Evolutionary conservation across 1,140 invertebrate genomes (phyloP).

Genomic region (Trichonephila inaurata): DNA sequence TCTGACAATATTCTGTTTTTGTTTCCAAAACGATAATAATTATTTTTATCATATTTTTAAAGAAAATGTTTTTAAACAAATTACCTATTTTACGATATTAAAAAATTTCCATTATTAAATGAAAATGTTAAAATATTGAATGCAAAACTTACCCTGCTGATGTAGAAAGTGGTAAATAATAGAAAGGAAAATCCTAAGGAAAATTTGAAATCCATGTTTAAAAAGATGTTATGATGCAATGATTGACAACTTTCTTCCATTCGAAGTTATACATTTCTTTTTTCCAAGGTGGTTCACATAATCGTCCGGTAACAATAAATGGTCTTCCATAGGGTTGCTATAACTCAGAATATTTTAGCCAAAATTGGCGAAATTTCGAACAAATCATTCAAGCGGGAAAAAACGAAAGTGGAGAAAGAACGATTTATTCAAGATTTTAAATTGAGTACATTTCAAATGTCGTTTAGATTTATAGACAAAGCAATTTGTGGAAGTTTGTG

Average conservation of each 20-base stretch:
- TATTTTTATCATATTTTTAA: too few relatives aligned
- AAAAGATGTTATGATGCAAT: not conserved
- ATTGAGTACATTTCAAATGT: too few relatives aligned
- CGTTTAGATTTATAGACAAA: too few relatives aligned
- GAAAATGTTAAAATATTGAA: not conserved
- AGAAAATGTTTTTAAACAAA: too few relatives aligned
- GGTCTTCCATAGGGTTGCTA: not conserved
- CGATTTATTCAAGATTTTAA: too few relatives aligned
- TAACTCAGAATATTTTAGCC: not conserved
- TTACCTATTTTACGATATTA: too few relatives aligned
- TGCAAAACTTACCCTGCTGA: not conserved
- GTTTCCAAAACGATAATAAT: too few relatives aligned
- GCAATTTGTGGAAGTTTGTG: too few relatives aligned
- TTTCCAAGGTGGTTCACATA: not conserved
- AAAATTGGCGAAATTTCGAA: not conserved
- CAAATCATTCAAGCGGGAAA: too few relatives aligned
- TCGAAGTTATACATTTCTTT: not conserved
- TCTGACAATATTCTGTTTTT: too few relatives aligned
- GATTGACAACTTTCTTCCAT: slow-evolving; percentile 3
- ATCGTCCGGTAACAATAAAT: not conserved
- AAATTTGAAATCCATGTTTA: not conserved
- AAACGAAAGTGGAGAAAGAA: too few relatives aligned
- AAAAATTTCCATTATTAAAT: too few relatives aligned
- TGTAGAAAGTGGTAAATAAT: not conserved
- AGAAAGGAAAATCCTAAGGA: not conserved